These are phyloP conservation scores for Pogonophryne albipinna DNA, from an alignment of 2,797 vertebrate species.

Conservation along the genomic window DNA sequence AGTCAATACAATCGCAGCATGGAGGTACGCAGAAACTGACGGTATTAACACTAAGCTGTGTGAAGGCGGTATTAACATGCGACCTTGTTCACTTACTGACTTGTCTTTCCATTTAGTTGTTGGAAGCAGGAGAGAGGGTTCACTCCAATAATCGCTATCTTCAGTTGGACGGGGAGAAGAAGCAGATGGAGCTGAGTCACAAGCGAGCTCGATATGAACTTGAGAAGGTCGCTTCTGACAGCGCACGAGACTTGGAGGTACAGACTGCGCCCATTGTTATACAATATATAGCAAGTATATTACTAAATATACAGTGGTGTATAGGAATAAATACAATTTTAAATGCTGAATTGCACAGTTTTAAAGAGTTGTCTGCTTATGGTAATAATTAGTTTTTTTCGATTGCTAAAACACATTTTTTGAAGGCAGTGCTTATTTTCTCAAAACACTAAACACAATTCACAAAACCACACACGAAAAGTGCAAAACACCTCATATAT, in stretches of 20 bases:
- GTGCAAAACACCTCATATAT: too few species aligned
- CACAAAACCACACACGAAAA: too few species aligned
- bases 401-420: too few species aligned
- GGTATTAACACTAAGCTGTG: not conserved
- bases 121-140: conserved; percentile 91
- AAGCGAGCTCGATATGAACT: conserved; percentile 95
- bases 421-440: too few species aligned
- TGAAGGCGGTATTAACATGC: not conserved
- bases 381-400: too few species aligned
- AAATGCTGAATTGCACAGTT: not conserved
- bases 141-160: conserved; percentile 88
- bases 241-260: conserved; percentile 92
- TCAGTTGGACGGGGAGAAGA: conserved; percentile 94
- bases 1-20: conserved; percentile 90
- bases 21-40: conserved; percentile 81
- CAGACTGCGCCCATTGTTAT: too few species aligned
- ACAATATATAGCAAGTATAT: too few species aligned
- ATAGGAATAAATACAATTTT: too few species aligned
- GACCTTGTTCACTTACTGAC: not conserved
- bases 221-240: conserved; percentile 90
- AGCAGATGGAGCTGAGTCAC: conserved; percentile 96
- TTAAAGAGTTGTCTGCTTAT: too few species aligned
- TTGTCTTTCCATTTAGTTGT: conserved; percentile 79
- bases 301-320: too few species aligned
- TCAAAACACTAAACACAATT: too few species aligned